Percentiles rank a stretch among this genome's conserved stretches.
Evolutionary conservation across 2,797 vertebrate genomes (phyloP).

Genomic region (Rhinogobio ventralis): DNA sequence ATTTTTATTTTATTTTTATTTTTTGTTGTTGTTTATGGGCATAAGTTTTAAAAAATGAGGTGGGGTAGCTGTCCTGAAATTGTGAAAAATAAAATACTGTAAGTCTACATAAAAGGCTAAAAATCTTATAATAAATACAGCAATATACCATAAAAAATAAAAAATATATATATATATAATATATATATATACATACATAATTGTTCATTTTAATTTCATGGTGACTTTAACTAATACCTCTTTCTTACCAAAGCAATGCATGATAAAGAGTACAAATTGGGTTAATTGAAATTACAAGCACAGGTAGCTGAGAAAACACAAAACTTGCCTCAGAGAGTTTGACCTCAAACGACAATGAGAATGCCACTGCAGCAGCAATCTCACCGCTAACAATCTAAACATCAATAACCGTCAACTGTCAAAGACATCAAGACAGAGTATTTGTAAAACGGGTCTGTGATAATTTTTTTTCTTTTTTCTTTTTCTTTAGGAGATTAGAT

Average conservation of each 20-base stretch:
- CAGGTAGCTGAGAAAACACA: slow-evolving; percentile 9
- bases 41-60: neutral
- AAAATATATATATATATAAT: too few relatives aligned
- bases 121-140: neutral
- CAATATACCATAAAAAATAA: neutral
- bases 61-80: neutral
- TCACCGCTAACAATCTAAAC: neutral
- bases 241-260: neutral
- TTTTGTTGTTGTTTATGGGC: too few relatives aligned
- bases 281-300: neutral
- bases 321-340: neutral
- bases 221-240: neutral
- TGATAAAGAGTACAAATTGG: neutral
- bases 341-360: neutral
- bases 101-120: neutral
- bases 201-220: neutral
- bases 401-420: neutral
- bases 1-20: too few relatives aligned
- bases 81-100: neutral
- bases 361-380: neutral
- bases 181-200: neutral
- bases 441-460: neutral
- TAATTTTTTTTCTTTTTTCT: neutral
- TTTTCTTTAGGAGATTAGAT: neutral
- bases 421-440: neutral